phyloP scores from a whole-genome alignment of 2,888 invertebrate species.

The Drosophila lacicola region DNA sequence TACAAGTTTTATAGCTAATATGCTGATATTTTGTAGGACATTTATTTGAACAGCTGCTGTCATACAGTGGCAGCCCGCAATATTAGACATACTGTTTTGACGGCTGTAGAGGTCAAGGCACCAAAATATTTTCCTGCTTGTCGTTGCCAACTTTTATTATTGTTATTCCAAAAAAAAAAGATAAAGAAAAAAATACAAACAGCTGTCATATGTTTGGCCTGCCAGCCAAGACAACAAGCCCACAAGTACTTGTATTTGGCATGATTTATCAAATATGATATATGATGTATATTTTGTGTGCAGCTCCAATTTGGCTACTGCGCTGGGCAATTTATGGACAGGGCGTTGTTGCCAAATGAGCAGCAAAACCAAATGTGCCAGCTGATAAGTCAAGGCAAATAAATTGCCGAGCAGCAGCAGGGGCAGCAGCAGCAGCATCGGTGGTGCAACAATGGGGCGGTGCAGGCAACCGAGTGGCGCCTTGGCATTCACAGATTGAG shows the following conservation, averaged over 20 bases:
- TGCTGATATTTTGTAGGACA: no score
- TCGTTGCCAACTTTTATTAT: conserved; percentile 32
- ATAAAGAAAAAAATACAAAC: conserved; percentile 6
- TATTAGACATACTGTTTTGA: neutral
- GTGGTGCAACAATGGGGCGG: conserved; percentile 20
- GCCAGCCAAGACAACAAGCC: conserved; percentile 19
- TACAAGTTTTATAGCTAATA: no score
- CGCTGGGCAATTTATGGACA: conserved; percentile 55
- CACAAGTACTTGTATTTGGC: conserved; percentile 3
- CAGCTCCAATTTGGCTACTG: conserved; percentile 58
- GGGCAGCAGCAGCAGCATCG: neutral
- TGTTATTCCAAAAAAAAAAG: neutral
- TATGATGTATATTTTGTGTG: conserved; percentile 25
- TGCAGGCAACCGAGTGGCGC: conserved; percentile 32
- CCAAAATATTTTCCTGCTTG: neutral
- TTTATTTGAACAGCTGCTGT: neutral
- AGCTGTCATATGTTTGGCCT: conserved; percentile 28
- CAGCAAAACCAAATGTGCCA: conserved; percentile 50
- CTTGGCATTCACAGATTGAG: conserved; percentile 53
- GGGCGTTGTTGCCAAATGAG: conserved; percentile 65
- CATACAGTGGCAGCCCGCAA: conserved; percentile 2
- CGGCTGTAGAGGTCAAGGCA: conserved; percentile 6
- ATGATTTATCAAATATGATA: conserved; percentile 26
- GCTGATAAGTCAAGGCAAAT: conserved; percentile 71
- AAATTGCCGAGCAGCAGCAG: conserved; percentile 48